Base-by-base conservation (phyloP, 2,113 vertebrate species). In the Phyllostomus discolor region DNA sequence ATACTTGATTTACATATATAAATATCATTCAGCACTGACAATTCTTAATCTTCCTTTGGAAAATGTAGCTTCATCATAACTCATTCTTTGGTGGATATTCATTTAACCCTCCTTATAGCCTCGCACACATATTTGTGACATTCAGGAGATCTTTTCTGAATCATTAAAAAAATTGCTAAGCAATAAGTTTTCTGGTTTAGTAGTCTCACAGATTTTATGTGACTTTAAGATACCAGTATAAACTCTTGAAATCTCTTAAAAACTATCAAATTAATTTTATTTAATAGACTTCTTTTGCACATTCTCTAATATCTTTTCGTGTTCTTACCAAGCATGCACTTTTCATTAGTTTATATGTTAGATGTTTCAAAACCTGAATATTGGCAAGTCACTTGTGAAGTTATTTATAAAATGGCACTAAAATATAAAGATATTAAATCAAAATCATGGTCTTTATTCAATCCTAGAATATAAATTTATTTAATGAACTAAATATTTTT, bases 1-100 rank as follows among this genome's bases (percentile, higher is more conserved):
- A 96, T 91, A 88, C 90, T 92, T 97, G 94, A 97, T 98, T 97
- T 97, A 96, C 96, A 97, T 97, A 97, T 79, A 94, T 96, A 97
- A 97, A 97, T 97, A 97, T 88, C 95, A 97, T 95, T 88, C 81
- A 52, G 38, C 50, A 86, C 73, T 97, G 90, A 92, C 95, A 96
- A 97, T 95, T 97, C 88, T 90, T 92, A 94, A 91, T 88, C 95
- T 97, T 91, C 43, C 78, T 83, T 83, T 91, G 81, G 84, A 94
- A 97, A 95, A 94, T 95, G 57, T 89, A 89, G 88, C 43, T 79
- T 35, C 28, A 67, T 78, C 50, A 75, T 17, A 93, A 97, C 76
- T 95, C 83, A 95, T 75, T 92, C 64, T 83, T 66, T 54, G 22
- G 70, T 94, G 38, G 91, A 95, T 79, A 97, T 91, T 54, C 24